Evolutionary conservation across 2,113 vertebrate species (phyloP).

Genomic region (Calypte anna): DNA sequence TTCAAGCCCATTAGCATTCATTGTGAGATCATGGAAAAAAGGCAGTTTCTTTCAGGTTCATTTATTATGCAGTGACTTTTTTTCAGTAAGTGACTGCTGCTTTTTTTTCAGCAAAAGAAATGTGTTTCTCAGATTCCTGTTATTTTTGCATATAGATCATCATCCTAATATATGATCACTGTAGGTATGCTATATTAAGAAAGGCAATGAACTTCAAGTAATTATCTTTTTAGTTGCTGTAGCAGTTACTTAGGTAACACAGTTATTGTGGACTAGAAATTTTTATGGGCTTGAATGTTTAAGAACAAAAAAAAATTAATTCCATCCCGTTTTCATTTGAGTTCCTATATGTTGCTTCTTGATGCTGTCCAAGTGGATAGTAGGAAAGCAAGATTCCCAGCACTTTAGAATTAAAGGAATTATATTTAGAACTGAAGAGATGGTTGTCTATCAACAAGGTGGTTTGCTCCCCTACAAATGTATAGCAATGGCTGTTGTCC

Average conservation of each 20-base stretch:
- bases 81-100: not conserved
- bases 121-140: not conserved
- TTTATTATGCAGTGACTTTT: slow-evolving; percentile 16
- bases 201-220: slow-evolving; percentile 18
- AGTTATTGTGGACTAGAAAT: slow-evolving; percentile 23
- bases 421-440: slow-evolving; percentile 17
- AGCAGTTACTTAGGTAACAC: slow-evolving; percentile 42
- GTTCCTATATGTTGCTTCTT: slow-evolving; percentile 38
- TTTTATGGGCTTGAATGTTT: slow-evolving; percentile 51
- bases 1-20: not conserved
- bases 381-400: slow-evolving; percentile 50
- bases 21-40: not conserved
- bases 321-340: slow-evolving; percentile 50
- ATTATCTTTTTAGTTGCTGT: slow-evolving; percentile 4
- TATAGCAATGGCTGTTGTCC: not conserved
- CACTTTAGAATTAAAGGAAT: slow-evolving; percentile 44
- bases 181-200: slow-evolving; percentile 5
- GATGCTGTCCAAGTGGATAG: slow-evolving; percentile 57
- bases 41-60: not conserved
- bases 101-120: slow-evolving; percentile 1
- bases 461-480: not conserved
- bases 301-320: slow-evolving; percentile 56
- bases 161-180: not conserved
- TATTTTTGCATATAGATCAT: not conserved
- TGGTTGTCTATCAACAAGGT: not conserved